A percentile compares a stretch with the other conserved stretches of the same genome.
Conservation (phyloP, 2,888 invertebrate species). For the Pardosa pseudoannulata region DNA sequence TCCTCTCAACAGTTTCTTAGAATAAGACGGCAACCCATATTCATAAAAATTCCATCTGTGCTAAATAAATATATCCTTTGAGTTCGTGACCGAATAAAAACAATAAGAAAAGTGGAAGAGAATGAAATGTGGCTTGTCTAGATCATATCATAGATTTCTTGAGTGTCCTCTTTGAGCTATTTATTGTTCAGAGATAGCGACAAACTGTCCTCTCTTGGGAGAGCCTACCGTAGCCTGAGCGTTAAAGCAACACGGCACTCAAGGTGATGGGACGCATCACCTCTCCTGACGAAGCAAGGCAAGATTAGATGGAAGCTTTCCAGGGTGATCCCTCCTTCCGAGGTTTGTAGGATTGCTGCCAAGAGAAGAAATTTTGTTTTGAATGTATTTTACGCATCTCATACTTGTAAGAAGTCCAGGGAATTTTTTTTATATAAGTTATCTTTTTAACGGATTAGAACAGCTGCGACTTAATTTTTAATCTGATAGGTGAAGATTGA, state of each 20-base stretch:
- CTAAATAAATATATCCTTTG: too few relatives aligned
- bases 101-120: too few relatives aligned
- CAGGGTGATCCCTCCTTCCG: neutral
- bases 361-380: neutral
- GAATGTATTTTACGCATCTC: neutral
- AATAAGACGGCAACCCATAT: too few relatives aligned
- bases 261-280: neutral
- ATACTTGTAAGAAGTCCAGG: neutral
- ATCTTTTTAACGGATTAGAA: neutral
- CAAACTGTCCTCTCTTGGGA: neutral
- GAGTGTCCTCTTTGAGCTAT: too few relatives aligned
- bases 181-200: too few relatives aligned
- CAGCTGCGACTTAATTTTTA: neutral
- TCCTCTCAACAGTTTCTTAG: too few relatives aligned
- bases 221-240: neutral
- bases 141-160: too few relatives aligned
- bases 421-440: neutral
- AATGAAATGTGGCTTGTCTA: too few relatives aligned
- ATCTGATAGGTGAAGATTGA: neutral
- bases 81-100: too few relatives aligned
- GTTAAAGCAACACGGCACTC: neutral
- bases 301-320: constrained; percentile 13
- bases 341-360: neutral
- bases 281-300: neutral
- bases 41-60: too few relatives aligned